A percentile compares a stretch with the other conserved stretches of the same genome.
phyloP scores from a whole-genome alignment of 1,140 invertebrate species.

The Lasaia peninsularis region DNA sequence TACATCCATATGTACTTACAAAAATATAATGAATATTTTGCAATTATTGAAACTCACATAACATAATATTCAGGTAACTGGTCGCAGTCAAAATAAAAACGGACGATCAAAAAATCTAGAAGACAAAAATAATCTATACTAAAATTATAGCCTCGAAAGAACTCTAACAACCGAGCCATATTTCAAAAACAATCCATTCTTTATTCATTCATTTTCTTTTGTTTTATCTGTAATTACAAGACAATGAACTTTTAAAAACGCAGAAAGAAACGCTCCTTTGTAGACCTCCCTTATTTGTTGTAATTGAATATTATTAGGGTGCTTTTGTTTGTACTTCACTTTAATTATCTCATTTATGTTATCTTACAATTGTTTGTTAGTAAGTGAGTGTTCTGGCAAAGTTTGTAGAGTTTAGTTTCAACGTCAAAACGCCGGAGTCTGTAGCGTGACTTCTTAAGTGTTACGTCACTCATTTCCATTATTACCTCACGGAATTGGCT shows the following conservation, averaged over 20 bases:
- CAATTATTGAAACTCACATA: no score
- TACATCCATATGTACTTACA: no score
- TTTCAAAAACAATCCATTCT: background rate
- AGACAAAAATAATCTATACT: no score
- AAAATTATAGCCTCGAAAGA: background rate
- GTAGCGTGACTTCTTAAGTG: background rate
- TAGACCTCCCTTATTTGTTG: background rate
- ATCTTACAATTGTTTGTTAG: background rate
- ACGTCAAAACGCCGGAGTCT: no score
- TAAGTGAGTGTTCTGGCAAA: background rate
- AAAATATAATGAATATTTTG: no score
- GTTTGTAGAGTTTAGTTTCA: no score
- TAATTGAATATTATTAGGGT: conserved; percentile 11
- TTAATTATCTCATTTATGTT: conserved; percentile 12
- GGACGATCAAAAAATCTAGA: no score
- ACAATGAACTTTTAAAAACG: background rate
- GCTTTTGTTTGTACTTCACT: conserved; percentile 14
- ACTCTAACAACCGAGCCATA: background rate
- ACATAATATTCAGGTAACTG: no score
- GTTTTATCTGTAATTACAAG: conserved; percentile 8
- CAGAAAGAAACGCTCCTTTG: background rate
- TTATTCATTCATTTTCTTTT: background rate
- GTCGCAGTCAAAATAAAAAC: no score
- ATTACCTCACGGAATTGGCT: no score
- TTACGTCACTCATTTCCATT: no score